Evolutionary conservation across 2,888 invertebrate species (phyloP), one percentile per base, ranked within the genome.

Genomic region (Pollenia labialis): DNA sequence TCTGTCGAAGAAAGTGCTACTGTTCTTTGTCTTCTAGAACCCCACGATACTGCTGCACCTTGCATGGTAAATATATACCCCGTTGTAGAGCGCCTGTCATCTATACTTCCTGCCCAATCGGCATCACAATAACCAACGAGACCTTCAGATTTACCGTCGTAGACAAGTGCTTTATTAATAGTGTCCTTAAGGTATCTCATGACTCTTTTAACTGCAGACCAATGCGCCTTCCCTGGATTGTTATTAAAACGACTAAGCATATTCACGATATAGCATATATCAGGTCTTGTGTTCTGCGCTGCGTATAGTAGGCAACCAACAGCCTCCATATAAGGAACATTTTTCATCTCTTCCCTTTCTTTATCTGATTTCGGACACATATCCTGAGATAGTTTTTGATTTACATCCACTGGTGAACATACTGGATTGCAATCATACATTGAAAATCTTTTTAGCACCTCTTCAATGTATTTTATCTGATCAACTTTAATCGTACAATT

Each of bases 331-430:
- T 88, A 89, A 10, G 87, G 87, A 10, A 89, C 52, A 52, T 83
- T 83, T 71, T 62, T 62, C 88, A 23, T 23, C 18, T 23, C 18
- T 23, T 23, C 18, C 18, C 18, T 23, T 2, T 23, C 18, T 23
- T 23, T 23, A 87, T 88, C 87, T 52, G 64, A 71, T 10, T 44
- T 56, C n/a, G 89, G 88, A 83, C 85, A 88, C 83, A 88, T 85
- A 7, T 84, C 74, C 6, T 69, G 12, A 6, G 71, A 23, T 2
- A 87, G 54, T n/a, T 80, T 81, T 75, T 88, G 88, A 64, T 88
- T 89, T 0, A 75, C 40, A 56, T 89, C 87, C 4, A 88, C 62
- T 46, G 86, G 85, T 11, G 87, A 85, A 42, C 62, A 23, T 68
- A 87, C 60, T 23, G 80, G 68, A 18, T 88, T 85, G 54, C 80